Conservation (phyloP, 2,888 invertebrate species). For the Taphrorychus bicolor region DNA sequence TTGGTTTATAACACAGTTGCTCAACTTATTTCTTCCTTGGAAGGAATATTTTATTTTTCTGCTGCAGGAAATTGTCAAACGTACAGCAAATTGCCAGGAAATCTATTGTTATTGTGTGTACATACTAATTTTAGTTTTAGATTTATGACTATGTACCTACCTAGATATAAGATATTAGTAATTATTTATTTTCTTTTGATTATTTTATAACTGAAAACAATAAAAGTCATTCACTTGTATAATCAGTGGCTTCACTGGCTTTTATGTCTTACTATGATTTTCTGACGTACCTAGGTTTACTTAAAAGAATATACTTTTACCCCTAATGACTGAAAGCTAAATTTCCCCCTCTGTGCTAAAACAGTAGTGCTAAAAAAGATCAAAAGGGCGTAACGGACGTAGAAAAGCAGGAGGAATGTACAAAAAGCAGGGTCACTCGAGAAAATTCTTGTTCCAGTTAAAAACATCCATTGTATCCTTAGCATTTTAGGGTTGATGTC, state of each 20-base stretch:
- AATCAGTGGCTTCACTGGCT: no score
- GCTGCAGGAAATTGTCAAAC: neutral
- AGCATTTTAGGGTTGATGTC: constrained; percentile 27
- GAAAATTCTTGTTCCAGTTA: constrained; percentile 19
- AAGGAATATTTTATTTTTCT: neutral
- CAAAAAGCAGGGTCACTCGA: constrained; percentile 19
- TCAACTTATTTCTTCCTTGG: neutral
- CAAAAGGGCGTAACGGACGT: constrained; percentile 7
- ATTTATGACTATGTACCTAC: no score
- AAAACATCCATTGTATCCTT: constrained; percentile 28
- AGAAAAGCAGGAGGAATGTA: constrained; percentile 2
- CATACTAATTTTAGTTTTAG: neutral
- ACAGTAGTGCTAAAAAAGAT: neutral
- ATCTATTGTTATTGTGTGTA: neutral
- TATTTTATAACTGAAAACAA: neutral
- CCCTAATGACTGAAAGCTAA: neutral
- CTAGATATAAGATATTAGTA: no score
- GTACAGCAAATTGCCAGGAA: neutral
- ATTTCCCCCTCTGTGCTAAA: neutral
- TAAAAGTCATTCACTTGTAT: no score
- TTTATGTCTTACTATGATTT: no score
- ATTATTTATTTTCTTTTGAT: neutral
- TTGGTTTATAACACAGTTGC: neutral
- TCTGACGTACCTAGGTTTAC: neutral
- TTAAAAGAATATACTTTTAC: neutral